phyloP scores from a whole-genome alignment of 2,113 vertebrate species.

The Pan paniscus region DNA sequence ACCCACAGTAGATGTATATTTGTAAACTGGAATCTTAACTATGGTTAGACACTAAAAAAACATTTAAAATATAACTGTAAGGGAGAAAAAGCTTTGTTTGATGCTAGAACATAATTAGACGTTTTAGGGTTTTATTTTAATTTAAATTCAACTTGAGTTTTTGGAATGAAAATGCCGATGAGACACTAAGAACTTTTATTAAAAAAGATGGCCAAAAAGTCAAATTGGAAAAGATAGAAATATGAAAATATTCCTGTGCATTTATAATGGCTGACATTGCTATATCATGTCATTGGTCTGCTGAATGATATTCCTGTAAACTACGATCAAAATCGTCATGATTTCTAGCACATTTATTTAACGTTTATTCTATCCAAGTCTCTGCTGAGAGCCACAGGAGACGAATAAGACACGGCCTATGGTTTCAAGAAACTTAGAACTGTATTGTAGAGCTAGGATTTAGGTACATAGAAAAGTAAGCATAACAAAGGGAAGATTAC shows the following conservation, averaged over 20 bases:
- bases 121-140: constrained; percentile 43
- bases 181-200: constrained; percentile 27
- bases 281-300: neutral
- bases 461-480: neutral
- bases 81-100: neutral
- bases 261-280: neutral
- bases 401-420: neutral
- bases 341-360: constrained; percentile 28
- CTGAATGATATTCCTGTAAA: neutral
- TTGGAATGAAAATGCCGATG: constrained; percentile 39
- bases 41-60: constrained; percentile 12
- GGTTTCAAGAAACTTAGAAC: neutral
- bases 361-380: neutral
- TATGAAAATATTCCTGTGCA: neutral
- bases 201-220: constrained; percentile 40
- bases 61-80: neutral
- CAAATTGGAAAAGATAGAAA: neutral
- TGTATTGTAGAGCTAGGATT: neutral
- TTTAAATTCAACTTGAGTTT: constrained; percentile 42
- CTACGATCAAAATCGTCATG: neutral
- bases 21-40: constrained; percentile 61
- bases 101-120: constrained; percentile 33
- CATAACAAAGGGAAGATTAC: neutral
- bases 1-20: constrained; percentile 25
- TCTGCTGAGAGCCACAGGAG: neutral